Evolutionary conservation across 2,888 invertebrate genomes (phyloP).

Genomic region (Nysson spinosus): DNA sequence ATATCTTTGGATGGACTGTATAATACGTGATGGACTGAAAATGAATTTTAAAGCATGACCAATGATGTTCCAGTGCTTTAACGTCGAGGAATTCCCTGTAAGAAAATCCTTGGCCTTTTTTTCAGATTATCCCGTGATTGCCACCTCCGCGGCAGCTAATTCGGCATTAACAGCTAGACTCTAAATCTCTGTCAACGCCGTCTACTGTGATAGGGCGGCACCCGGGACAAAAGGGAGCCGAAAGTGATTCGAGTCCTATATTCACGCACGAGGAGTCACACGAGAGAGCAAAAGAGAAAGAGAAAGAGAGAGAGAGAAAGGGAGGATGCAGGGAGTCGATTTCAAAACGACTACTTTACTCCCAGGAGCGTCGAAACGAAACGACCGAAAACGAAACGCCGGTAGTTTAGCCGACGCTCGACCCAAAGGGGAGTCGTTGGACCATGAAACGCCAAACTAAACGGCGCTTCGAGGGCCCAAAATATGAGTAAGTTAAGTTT

Average conservation of each 20-base stretch:
- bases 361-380: constrained; percentile 41
- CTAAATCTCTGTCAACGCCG: constrained; percentile 69
- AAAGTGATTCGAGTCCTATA: constrained; percentile 17
- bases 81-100: too few species aligned
- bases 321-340: constrained; percentile 33
- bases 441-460: constrained; percentile 77
- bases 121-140: too few species aligned
- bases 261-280: constrained; percentile 7
- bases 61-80: too few species aligned
- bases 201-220: constrained; percentile 22
- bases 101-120: too few species aligned
- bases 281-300: background rate
- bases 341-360: constrained; percentile 44
- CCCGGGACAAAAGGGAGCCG: constrained; percentile 40
- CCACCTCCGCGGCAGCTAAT: constrained; percentile 30
- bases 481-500: too few species aligned
- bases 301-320: background rate
- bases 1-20: too few species aligned
- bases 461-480: constrained; percentile 70
- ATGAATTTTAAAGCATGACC: too few species aligned
- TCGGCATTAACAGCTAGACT: constrained; percentile 46
- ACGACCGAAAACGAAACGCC: constrained; percentile 8
- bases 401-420: background rate
- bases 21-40: too few species aligned
- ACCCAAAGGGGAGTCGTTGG: constrained; percentile 69